Conservation (phyloP, 1,140 invertebrate species). For the Cherax quadricarinatus region DNA sequence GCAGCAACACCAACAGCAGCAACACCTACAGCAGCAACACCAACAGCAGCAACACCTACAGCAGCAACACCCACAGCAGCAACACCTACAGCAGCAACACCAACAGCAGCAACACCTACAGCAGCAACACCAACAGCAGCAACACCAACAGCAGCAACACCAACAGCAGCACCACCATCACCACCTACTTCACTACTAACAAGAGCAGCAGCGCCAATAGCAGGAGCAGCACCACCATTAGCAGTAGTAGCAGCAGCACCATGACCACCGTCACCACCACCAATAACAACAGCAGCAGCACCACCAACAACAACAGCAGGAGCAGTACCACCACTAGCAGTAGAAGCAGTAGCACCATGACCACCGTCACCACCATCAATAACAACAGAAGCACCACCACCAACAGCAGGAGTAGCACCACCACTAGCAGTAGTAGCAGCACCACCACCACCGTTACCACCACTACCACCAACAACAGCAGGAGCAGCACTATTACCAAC, state of each 20-base stretch:
- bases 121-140: background rate
- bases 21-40: too few species aligned
- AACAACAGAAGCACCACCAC: background rate
- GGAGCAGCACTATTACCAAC: background rate
- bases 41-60: background rate
- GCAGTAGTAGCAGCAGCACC: background rate
- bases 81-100: background rate
- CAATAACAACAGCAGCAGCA: background rate
- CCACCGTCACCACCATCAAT: background rate
- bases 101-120: too few species aligned
- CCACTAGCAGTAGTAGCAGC: background rate
- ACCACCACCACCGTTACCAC: background rate
- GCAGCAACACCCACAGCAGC: background rate
- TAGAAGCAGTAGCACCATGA: background rate
- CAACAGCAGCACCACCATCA: background rate
- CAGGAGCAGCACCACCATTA: background rate
- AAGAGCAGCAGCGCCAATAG: background rate
- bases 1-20: background rate
- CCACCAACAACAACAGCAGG: too few species aligned
- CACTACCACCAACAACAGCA: background rate
- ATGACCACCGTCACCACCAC: background rate
- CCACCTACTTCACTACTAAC: background rate
- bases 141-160: background rate
- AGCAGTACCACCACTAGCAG: background rate
- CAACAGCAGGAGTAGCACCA: background rate